A percentile compares a stretch with the other conserved stretches of the same genome.
phyloP scores from a whole-genome alignment of 2,113 vertebrate genomes.

The Peromyscus maniculatus region DNA sequence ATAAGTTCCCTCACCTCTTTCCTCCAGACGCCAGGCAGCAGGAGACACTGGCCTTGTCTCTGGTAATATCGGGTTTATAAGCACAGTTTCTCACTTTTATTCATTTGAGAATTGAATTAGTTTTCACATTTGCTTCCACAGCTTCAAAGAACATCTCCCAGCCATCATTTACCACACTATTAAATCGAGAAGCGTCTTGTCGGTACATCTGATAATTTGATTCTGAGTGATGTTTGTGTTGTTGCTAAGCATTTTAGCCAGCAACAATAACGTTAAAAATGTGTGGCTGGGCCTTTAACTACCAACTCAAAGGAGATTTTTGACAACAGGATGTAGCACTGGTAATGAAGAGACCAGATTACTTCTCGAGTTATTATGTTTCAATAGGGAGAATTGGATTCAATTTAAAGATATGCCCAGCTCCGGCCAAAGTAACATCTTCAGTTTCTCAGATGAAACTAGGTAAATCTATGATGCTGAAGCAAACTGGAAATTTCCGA shows the following conservation, averaged over 20 bases:
- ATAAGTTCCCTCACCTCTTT: constrained; percentile 33
- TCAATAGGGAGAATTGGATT: constrained; percentile 72
- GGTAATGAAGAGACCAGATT: constrained; percentile 78
- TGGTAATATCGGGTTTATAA: constrained; percentile 86
- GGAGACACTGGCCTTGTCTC: constrained; percentile 69
- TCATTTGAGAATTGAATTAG: constrained; percentile 91
- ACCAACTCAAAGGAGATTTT: constrained; percentile 76
- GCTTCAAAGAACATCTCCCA: constrained; percentile 91
- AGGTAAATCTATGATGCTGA: constrained; percentile 63
- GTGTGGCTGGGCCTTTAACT: constrained; percentile 82
- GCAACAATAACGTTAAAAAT: constrained; percentile 83
- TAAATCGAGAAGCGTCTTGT: constrained; percentile 89
- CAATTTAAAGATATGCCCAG: constrained; percentile 80
- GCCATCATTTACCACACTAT: constrained; percentile 91
- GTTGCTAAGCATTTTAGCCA: constrained; percentile 90
- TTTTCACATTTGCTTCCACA: constrained; percentile 86
- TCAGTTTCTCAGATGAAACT: constrained; percentile 78
- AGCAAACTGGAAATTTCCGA: constrained; percentile 46
- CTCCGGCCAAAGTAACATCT: constrained; percentile 62
- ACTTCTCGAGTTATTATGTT: constrained; percentile 76
- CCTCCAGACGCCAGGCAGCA: constrained; percentile 49
- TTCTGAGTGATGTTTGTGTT: constrained; percentile 93
- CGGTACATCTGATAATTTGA: constrained; percentile 91
- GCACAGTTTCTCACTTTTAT: constrained; percentile 86
- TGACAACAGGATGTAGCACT: constrained; percentile 63